Evolutionary conservation across 53 echinoderm and acorn worm species (phyloP).

Genomic region (Zoroaster sp.): DNA sequence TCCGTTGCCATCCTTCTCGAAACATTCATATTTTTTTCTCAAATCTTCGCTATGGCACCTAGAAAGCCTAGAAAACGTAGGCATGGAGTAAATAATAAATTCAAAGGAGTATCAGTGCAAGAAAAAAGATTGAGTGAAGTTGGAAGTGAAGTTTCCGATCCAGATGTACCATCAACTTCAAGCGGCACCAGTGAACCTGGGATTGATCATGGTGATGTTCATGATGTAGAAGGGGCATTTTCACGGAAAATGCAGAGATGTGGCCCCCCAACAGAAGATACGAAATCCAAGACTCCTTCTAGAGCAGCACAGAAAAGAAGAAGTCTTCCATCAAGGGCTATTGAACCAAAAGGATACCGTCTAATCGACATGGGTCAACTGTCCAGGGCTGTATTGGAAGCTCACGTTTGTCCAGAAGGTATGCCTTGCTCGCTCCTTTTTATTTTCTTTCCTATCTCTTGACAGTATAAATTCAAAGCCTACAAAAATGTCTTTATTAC

Average conservation of each 20-base stretch:
- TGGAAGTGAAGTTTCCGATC: not conserved
- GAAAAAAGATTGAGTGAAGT: not conserved
- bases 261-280: not conserved
- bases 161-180: not conserved
- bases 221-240: not conserved
- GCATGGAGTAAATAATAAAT: not conserved
- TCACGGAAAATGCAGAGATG: not conserved
- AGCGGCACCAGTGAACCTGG: not conserved
- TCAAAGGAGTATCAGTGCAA: not conserved
- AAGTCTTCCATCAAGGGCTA: not conserved
- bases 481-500: not conserved
- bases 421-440: not conserved
- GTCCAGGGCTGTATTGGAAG: not conserved
- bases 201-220: not conserved
- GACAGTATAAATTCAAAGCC: not conserved
- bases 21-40: not conserved
- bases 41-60: not conserved
- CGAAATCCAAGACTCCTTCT: not conserved
- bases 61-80: not conserved
- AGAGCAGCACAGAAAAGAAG: not conserved
- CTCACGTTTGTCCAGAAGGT: not conserved
- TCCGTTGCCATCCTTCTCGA: not conserved
- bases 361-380: not conserved
- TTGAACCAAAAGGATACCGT: not conserved
- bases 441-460: not conserved